These are phyloP conservation scores for Mastacembelus armatus DNA, from an alignment of 2,797 vertebrate species.

Conservation along the genomic window DNA sequence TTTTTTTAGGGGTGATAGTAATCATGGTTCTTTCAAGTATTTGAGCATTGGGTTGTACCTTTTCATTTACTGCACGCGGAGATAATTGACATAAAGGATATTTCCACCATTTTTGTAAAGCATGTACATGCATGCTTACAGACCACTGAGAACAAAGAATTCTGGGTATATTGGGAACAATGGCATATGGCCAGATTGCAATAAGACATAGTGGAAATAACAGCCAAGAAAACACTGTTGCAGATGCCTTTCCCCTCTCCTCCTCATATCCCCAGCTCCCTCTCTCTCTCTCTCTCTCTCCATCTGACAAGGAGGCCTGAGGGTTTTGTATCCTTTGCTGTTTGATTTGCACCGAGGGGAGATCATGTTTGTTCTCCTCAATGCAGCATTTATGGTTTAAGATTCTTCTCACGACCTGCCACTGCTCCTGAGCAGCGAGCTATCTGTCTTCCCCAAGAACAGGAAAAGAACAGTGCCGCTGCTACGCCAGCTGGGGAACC, in stretches of 20 bases:
- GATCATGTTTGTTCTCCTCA: constrained; percentile 81
- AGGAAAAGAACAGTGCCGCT: constrained; percentile 52
- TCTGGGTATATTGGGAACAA: constrained; percentile 1
- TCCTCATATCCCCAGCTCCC: background rate
- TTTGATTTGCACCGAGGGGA: constrained; percentile 75
- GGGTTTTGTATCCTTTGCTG: constrained; percentile 66
- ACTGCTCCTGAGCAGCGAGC: constrained; percentile 65
- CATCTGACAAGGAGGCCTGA: constrained; percentile 65
- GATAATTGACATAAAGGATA: background rate
- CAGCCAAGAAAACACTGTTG: constrained; percentile 47
- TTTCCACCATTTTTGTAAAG: constrained; percentile 1
- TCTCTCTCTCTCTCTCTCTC: constrained; percentile 25
- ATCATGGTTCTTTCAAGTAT: background rate
- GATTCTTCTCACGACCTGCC: constrained; percentile 80
- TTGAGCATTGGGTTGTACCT: background rate
- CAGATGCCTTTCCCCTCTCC: constrained; percentile 38
- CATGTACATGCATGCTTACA: constrained; percentile 12
- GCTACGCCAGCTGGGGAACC: constrained; percentile 33
- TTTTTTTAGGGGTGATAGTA: background rate
- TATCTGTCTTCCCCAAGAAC: constrained; percentile 73
- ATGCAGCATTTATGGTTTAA: constrained; percentile 80
- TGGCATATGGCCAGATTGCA: constrained; percentile 42
- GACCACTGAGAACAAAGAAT: background rate
- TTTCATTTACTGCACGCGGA: background rate
- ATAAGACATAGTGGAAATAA: constrained; percentile 36